Evolutionary conservation across 2,888 invertebrate genomes (phyloP).

Genomic region (Coronaproctus castanopsis): DNA sequence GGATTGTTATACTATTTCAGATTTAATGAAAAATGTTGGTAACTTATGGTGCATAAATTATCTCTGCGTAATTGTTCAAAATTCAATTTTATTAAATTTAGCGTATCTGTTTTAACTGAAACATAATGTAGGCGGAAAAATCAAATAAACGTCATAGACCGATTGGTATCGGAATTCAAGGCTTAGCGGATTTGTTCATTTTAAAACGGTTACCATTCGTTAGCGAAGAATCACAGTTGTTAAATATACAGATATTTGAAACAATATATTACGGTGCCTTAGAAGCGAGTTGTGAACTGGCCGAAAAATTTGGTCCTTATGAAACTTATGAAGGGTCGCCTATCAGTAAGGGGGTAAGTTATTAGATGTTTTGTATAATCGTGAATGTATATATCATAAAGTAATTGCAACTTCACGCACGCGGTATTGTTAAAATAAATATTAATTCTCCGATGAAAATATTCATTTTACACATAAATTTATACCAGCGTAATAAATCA

Average conservation of each 20-base stretch:
- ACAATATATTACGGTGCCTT: conserved; percentile 93
- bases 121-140: conserved; percentile 23
- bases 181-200: conserved; percentile 89
- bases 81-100: no score
- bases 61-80: no score
- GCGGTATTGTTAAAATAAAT: no score
- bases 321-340: conserved; percentile 82
- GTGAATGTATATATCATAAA: no score
- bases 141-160: conserved; percentile 77
- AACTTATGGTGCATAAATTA: no score
- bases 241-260: conserved; percentile 94
- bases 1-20: no score
- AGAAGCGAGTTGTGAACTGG: conserved; percentile 86
- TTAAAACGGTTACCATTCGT: conserved; percentile 85
- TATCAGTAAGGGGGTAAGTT: conserved; percentile 55
- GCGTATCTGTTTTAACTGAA: no score
- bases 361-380: neutral
- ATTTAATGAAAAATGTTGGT: no score
- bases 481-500: no score
- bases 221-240: conserved; percentile 55
- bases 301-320: conserved; percentile 64
- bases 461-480: no score
- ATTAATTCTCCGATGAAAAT: no score
- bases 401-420: no score
- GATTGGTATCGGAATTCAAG: conserved; percentile 88